Evolutionary conservation across 2,113 vertebrate species (phyloP).

Genomic region (Chloropsis cyanopogon): DNA sequence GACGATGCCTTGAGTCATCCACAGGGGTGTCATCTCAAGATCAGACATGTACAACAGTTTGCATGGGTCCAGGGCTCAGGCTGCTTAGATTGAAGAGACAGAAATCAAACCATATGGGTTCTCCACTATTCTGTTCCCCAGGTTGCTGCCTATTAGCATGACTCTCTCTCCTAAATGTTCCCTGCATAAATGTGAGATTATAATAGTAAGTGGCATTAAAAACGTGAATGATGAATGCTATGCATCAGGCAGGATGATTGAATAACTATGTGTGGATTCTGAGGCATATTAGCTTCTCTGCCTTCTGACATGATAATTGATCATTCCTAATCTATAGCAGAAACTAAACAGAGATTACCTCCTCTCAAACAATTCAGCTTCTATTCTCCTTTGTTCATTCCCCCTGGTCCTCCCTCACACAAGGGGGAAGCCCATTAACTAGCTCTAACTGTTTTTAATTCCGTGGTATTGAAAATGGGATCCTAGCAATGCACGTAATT

Average conservation of each 20-base stretch:
- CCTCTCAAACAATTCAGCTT: neutral
- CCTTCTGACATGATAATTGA: slow-evolving; percentile 19
- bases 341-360: slow-evolving; percentile 27
- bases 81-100: neutral
- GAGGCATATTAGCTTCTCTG: neutral
- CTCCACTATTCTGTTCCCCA: neutral
- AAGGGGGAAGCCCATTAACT: slow-evolving; percentile 1
- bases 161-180: slow-evolving; percentile 12
- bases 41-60: neutral
- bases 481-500: neutral
- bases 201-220: slow-evolving; percentile 32
- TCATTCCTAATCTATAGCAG: neutral
- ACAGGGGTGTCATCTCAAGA: neutral
- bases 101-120: neutral
- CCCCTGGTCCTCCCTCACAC: neutral
- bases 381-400: neutral
- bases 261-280: slow-evolving; percentile 3
- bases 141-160: neutral
- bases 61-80: neutral
- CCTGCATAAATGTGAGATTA: neutral
- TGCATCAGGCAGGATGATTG: slow-evolving; percentile 20
- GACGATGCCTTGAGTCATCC: accelerated
- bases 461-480: neutral
- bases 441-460: slow-evolving; percentile 24
- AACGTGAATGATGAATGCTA: slow-evolving; percentile 10